Conservation (phyloP, 2,797 vertebrate species). For the Tachyglossus aculeatus region DNA sequence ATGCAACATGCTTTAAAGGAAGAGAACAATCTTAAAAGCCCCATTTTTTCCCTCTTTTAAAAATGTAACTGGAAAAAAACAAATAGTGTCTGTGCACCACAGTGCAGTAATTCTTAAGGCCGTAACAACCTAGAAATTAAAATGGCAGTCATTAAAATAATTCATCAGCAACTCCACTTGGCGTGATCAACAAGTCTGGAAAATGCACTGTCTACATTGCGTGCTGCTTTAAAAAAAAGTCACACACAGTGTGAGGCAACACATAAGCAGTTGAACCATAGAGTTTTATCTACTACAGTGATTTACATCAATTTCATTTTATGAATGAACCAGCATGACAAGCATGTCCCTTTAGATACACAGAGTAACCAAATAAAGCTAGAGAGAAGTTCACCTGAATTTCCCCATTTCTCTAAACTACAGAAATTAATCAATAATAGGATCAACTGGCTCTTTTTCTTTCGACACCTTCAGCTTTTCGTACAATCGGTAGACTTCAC, state of each 20-base stretch:
- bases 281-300: slow-evolving; percentile 35
- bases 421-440: slow-evolving; percentile 61
- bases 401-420: slow-evolving; percentile 46
- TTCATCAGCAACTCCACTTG: background rate
- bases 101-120: slow-evolving; percentile 55
- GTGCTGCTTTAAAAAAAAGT: slow-evolving; percentile 41
- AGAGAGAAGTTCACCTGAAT: slow-evolving; percentile 45
- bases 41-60: slow-evolving; percentile 15
- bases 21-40: slow-evolving; percentile 53
- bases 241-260: slow-evolving; percentile 69
- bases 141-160: slow-evolving; percentile 32
- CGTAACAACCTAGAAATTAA: slow-evolving; percentile 57
- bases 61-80: slow-evolving; percentile 56
- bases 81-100: slow-evolving; percentile 59
- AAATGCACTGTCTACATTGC: slow-evolving; percentile 15
- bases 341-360: slow-evolving; percentile 64
- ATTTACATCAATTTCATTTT: slow-evolving; percentile 46
- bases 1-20: slow-evolving; percentile 65
- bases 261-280: slow-evolving; percentile 39
- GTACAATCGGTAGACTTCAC: slow-evolving; percentile 53
- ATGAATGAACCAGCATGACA: slow-evolving; percentile 46
- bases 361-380: slow-evolving; percentile 60
- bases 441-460: slow-evolving; percentile 61
- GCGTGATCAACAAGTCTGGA: slow-evolving; percentile 15
- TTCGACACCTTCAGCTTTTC: slow-evolving; percentile 57